Evolutionary conservation across 2,113 vertebrate species (phyloP), one percentile per base, ranked within the genome.

Genomic region (Romanogobio albipinnatus): DNA sequence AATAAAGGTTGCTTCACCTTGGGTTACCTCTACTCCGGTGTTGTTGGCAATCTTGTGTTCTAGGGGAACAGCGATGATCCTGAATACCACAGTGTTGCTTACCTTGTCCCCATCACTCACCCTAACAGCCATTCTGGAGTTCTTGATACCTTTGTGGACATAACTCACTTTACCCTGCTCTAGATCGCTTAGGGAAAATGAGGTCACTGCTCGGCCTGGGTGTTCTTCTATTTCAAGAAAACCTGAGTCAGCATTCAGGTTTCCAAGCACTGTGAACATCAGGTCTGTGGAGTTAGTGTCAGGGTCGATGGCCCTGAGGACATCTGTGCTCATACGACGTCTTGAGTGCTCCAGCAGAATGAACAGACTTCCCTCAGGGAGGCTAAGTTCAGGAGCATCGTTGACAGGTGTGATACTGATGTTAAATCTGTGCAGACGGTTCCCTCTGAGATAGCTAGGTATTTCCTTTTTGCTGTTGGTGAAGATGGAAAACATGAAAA

Each of bases 41-140:
- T 95, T 95, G 61, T 92, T 96, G 51, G 91, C 92, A 86, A 98
- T 81, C 89, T 91, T 93, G 89, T 95, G 94, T 81, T 96, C 91
- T 53, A 96, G 92, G 5, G 94, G 88, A 85, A 96, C 82, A 0
- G 96, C 94, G 89, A 94, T 92, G 61, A 97, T 89, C 62, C 94
- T 92, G 56, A 98, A 89, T 66, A 98, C 94, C 3, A 94, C 94
- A 0, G 95, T 96, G 86, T 96, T 98, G 91, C 96, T 97, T 83
- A 95, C 93, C 85, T 95, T 96, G 74, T 95, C 93, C 36, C 96
- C 96, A 36, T 98, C 97, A 1, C 92, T 96, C 10, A 95, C 96
- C 90, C 96, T 95, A 51, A 98, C 87, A 29, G 95, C 94, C 90
- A 98, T 91, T 71, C 94, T 93, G 39, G 96, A 93, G 66, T 95